Evolutionary conservation across 2,113 vertebrate genomes (phyloP).

Genomic region (Thermophis baileyi): DNA sequence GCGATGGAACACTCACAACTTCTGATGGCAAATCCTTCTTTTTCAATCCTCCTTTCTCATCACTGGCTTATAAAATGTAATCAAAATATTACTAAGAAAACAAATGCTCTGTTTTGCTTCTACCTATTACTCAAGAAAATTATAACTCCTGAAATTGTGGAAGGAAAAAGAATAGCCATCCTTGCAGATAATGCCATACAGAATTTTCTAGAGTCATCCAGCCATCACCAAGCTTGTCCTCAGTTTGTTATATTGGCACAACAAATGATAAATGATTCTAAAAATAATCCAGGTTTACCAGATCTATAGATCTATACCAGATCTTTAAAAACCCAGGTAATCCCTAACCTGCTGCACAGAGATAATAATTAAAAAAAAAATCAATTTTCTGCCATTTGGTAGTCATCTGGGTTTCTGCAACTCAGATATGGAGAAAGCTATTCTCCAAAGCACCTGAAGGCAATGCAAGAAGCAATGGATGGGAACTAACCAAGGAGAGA

Average conservation of each 20-base stretch:
- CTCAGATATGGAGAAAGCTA: background rate
- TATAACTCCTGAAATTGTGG: background rate
- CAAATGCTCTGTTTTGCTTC: background rate
- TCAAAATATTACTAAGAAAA: background rate
- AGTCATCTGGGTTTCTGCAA: background rate
- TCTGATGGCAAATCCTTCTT: too few species aligned
- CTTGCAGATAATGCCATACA: background rate
- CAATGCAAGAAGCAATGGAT: too few species aligned
- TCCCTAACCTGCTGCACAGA: background rate
- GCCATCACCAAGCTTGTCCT: background rate
- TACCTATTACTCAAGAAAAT: background rate
- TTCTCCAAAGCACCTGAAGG: too few species aligned
- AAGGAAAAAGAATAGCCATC: background rate
- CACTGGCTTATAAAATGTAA: background rate
- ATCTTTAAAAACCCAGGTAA: background rate
- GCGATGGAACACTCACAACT: too few species aligned
- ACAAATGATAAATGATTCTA: background rate
- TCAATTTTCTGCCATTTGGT: background rate
- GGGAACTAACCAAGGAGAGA: background rate
- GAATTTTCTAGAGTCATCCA: background rate
- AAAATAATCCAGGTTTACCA: background rate
- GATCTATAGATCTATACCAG: background rate
- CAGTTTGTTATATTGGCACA: background rate
- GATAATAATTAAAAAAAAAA: background rate
- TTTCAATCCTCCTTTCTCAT: background rate